A percentile compares a stretch with the other conserved stretches of the same genome.
These are phyloP conservation scores for Netelia fuscicornis DNA, from an alignment of 2,888 invertebrate genomes.

Conservation along the genomic window DNA sequence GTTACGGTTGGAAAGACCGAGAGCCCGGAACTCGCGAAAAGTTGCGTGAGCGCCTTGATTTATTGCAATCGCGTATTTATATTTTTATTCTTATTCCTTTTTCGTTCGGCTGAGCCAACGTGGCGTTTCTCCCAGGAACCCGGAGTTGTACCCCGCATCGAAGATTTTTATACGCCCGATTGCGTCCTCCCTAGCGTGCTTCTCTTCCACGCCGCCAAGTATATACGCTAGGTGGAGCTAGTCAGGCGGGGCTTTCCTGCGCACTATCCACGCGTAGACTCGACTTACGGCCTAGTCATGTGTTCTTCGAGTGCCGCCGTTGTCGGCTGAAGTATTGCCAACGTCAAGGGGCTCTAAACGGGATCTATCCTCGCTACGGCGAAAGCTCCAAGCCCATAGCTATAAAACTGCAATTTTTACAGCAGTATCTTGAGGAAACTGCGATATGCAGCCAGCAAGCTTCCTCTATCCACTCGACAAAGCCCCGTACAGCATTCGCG, in stretches of 20 bases:
- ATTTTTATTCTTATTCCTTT: neutral
- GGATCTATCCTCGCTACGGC: neutral
- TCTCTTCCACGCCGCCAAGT: constrained; percentile 55
- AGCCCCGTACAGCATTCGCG: too few species aligned
- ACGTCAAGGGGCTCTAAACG: neutral
- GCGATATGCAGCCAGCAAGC: too few species aligned
- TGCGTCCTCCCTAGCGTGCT: constrained; percentile 48
- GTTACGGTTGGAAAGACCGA: too few species aligned
- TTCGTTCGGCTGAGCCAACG: constrained; percentile 5
- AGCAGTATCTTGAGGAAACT: too few species aligned
- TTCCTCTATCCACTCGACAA: too few species aligned
- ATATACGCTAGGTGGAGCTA: constrained; percentile 23
- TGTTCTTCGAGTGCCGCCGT: neutral
- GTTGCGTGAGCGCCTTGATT: neutral
- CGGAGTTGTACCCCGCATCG: constrained; percentile 49
- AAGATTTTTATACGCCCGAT: constrained; percentile 68
- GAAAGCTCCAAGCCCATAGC: neutral
- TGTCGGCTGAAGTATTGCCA: neutral
- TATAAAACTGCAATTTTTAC: neutral
- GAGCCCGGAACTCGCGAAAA: neutral
- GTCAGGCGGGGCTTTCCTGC: constrained; percentile 31
- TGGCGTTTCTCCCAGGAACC: constrained; percentile 35
- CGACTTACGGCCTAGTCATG: constrained; percentile 17
- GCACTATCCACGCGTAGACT: constrained; percentile 9
- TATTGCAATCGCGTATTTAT: neutral